Evolutionary conservation across 2,888 invertebrate genomes (phyloP).

Genomic region (Melanophora roralis): DNA sequence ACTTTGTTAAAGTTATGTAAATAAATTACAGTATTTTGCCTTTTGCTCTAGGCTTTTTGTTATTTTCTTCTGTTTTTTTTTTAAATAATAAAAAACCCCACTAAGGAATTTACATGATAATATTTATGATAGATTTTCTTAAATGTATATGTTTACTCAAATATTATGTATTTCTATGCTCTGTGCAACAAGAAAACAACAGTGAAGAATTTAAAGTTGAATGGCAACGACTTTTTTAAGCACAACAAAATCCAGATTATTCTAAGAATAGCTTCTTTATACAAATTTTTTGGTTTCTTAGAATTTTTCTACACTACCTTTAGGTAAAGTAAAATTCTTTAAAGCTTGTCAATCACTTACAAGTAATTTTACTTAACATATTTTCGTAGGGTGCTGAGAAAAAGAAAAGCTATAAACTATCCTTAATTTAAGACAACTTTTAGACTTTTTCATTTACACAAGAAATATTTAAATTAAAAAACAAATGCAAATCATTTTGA

Average conservation of each 20-base stretch:
- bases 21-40: slow-evolving; percentile 43
- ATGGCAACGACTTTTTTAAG: background rate
- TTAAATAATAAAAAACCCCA: slow-evolving; percentile 6
- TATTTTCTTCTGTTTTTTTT: background rate
- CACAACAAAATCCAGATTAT: no score
- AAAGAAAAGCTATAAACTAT: no score
- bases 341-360: no score
- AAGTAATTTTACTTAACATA: no score
- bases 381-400: no score
- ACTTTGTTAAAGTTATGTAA: slow-evolving; percentile 56
- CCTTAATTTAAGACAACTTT: slow-evolving; percentile 24
- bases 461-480: slow-evolving; percentile 38
- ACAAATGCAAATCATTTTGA: slow-evolving; percentile 50
- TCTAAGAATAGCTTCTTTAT: no score
- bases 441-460: slow-evolving; percentile 20
- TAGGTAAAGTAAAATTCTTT: no score
- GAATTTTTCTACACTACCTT: no score
- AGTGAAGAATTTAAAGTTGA: background rate
- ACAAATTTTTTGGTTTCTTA: no score
- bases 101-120: slow-evolving; percentile 42
- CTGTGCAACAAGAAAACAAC: background rate
- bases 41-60: background rate
- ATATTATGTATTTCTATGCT: background rate
- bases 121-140: slow-evolving; percentile 32
- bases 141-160: background rate